Evolutionary conservation across 2,888 invertebrate genomes (phyloP), one percentile per base, ranked within the genome.

Genomic region (Priocnemis perturbator): DNA sequence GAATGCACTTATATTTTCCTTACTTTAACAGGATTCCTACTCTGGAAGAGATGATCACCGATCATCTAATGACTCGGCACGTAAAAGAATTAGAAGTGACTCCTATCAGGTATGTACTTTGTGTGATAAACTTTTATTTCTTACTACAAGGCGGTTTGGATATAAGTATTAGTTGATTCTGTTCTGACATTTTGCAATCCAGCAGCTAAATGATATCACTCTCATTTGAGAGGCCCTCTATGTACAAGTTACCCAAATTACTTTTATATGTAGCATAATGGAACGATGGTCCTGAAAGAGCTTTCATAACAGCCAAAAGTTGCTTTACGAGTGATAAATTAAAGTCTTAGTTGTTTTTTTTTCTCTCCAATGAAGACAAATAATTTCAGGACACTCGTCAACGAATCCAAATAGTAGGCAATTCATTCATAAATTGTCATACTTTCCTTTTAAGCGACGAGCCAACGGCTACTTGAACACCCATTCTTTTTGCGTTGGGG

Each of bases 401-500:
- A 60, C 19, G 26, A 59, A 45, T 37, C 56, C n/a, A 60, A 66
- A 56, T 48, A 64, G 64, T 76, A 80, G 76, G 75, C 74, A 77
- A 81, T 81, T 73, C 73, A 86, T 85, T 87, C 78, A 88, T 79
- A 82, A 85, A 82, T 85, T 83, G 82, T 88, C 86, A 83, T 87
- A 81, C 85, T 88, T 88, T 88, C 86, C 87, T 88, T 88, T 88
- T 83, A 88, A 88, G 88, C 87, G 83, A 85, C 86, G 86, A 86
- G 84, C 83, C 86, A 79, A 85, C 84, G 84, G 85, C 87, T 85
- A 82, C 87, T 87, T 84, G 85, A 86, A 83, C 85, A 83, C 84
- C 85, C 83, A 85, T 87, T 87, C 86, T 87, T 87, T 88, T 86
- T 85, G 82, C 85, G 81, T 86, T 86, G 87, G 86, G 85, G 81